Conservation (phyloP, 2,113 vertebrate species). For the Falcunculus frontatus region DNA sequence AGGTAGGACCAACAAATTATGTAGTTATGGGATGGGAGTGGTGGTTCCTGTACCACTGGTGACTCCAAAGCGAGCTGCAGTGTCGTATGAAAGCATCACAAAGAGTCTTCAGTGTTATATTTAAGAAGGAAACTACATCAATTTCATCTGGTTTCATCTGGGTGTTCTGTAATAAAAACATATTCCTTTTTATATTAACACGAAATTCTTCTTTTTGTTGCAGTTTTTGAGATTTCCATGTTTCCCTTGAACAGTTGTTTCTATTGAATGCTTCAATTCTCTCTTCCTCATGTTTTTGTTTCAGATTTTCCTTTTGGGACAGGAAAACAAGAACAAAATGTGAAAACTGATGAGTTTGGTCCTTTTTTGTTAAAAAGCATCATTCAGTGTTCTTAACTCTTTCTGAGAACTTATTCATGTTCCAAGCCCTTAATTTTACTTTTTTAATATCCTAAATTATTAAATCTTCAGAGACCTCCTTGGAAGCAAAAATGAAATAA, state of each 20-base stretch:
- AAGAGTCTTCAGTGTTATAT: not conserved
- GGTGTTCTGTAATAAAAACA: not conserved
- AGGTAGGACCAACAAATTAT: not conserved
- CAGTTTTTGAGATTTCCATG: not conserved
- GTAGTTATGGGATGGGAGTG: not conserved
- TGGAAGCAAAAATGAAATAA: constrained; percentile 17
- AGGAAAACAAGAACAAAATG: not conserved
- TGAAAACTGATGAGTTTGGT: not conserved
- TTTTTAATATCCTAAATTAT: constrained; percentile 2
- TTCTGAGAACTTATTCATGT: not conserved
- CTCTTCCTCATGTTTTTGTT: not conserved
- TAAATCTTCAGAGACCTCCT: constrained; percentile 36
- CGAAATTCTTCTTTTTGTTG: not conserved
- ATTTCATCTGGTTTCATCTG: not conserved
- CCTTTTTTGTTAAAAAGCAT: not conserved
- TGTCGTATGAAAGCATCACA: not conserved
- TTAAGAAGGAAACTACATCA: not conserved
- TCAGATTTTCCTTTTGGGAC: not conserved
- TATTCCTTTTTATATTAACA: not conserved
- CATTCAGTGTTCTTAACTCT: not conserved
- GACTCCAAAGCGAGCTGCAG: not conserved
- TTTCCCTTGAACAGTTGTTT: not conserved
- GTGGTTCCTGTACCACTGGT: not conserved
- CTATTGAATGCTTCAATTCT: not conserved
- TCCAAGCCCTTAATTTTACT: not conserved